Evolutionary conservation across 1,140 invertebrate genomes (phyloP), one percentile per base, ranked within the genome.

Genomic region (Diploscapter pachys): DNA sequence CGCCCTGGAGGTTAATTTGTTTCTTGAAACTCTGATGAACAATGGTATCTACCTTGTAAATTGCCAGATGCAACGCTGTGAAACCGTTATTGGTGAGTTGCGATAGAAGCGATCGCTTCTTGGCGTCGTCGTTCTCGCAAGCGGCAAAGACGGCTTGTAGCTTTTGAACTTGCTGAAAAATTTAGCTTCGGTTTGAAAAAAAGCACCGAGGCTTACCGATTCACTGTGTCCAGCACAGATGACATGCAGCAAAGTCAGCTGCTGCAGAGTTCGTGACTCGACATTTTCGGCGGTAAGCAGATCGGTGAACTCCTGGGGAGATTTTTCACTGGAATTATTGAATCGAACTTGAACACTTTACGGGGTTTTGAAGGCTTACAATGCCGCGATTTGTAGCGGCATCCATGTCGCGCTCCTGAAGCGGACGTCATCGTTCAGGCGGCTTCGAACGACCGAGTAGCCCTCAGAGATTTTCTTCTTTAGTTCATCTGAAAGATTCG

Each of bases 381-480:
- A 83, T 72, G 85, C 85, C 4, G 84, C 83, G 57, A 83, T 80
- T 75, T 87, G 87, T 4, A 87, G 51, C 57, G 85, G 83, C 63
- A 80, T 80, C 85, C 86, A 86, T 63, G 68, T 6, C 54, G 78
- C 73, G 31, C 83, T 82, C 71, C 79, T 77, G 3, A 81, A 81
- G 31, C 86, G 75, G 49, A 86, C 75, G 71, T 87, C 87, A 78
- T 87, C 86, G 66, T 84, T 85, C 2, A 84, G 80, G 72, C 83
- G 85, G 13, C 86, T 86, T 50, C 86, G 72, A 56, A 87, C 85
- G 31, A 87, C 67, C 9, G 86, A 81, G 78, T 87, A 87, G 74
- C 86, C 86, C 66, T 87, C 86, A 79, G 84, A 85, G 59, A 87
- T 87, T 70, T 87, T 87, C 78, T 87, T 87, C 71, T 86, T 87